These are phyloP conservation scores for Leucoma salicis DNA, from an alignment of 2,888 invertebrate genomes.

Conservation along the genomic window DNA sequence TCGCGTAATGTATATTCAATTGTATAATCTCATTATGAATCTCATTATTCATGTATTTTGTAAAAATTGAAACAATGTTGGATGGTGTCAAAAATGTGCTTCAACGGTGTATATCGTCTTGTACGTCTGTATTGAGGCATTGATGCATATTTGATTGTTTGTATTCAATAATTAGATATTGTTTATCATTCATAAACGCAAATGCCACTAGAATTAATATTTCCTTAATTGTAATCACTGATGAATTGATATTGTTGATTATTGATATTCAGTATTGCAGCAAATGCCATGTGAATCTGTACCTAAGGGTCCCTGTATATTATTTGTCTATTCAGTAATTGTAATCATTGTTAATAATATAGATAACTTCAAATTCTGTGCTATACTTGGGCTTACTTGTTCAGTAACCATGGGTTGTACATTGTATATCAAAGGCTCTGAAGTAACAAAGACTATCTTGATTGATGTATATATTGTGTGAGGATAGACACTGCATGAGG, in stretches of 20 bases:
- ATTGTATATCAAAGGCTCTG: neutral
- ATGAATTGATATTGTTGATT: conserved; percentile 19
- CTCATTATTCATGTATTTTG: conserved; percentile 61
- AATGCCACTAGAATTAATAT: conserved; percentile 24
- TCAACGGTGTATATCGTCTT: conserved; percentile 38
- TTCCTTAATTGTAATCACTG: conserved; percentile 21
- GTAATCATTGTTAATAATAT: conserved; percentile 12
- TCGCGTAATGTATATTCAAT: conserved; percentile 67
- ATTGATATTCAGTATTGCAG: conserved; percentile 24
- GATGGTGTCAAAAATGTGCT: conserved; percentile 66
- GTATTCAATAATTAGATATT: conserved; percentile 25
- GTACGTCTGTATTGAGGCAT: conserved; percentile 1
- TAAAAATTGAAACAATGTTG: conserved; percentile 74
- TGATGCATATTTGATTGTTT: conserved; percentile 30
- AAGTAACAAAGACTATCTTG: neutral
- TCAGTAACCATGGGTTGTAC: neutral
- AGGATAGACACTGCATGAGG: conserved; percentile 47
- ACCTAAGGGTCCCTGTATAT: conserved; percentile 31
- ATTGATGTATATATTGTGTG: conserved; percentile 8
- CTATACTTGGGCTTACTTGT: neutral
- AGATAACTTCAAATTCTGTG: neutral
- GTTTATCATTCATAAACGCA: conserved; percentile 20
- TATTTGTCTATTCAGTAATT: conserved; percentile 4
- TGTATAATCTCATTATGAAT: conserved; percentile 78
- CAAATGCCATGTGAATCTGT: conserved; percentile 17